A percentile compares a stretch with the other conserved stretches of the same genome.
These are phyloP conservation scores for Medauroidea extradentata DNA, from an alignment of 1,140 invertebrate genomes.

Conservation along the genomic window DNA sequence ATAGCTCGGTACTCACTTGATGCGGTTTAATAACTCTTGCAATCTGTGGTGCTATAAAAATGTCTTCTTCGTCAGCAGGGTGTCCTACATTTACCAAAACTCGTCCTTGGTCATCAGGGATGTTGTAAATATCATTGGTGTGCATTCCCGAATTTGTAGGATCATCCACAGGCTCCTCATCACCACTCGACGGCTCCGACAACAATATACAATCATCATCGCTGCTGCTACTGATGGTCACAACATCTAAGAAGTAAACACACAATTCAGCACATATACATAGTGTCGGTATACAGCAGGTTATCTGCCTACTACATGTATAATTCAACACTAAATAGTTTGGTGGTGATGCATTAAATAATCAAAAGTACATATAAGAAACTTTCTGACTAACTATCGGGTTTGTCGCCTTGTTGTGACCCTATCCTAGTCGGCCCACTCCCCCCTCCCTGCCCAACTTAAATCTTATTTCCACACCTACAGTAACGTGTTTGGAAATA, in stretches of 20 bases:
- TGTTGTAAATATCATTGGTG: constrained; percentile 88
- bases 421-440: too few relatives aligned
- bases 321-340: too few relatives aligned
- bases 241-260: constrained; percentile 52
- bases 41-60: constrained; percentile 91
- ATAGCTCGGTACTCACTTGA: constrained; percentile 51
- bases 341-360: too few relatives aligned
- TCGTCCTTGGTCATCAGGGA: constrained; percentile 85
- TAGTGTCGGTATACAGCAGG: too few relatives aligned
- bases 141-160: constrained; percentile 68
- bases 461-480: too few relatives aligned
- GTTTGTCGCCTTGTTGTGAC: too few relatives aligned
- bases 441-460: too few relatives aligned
- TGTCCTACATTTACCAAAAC: constrained; percentile 96
- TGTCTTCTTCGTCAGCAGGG: constrained; percentile 84
- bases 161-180: constrained; percentile 59
- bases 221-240: constrained; percentile 59
- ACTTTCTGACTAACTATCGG: too few relatives aligned
- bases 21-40: constrained; percentile 93
- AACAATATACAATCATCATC: constrained; percentile 80
- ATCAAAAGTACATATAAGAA: too few relatives aligned
- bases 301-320: too few relatives aligned
- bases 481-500: too few relatives aligned
- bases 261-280: too few relatives aligned
- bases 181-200: constrained; percentile 58